A percentile compares a stretch with the other conserved stretches of the same genome.
Evolutionary conservation across 2,797 vertebrate genomes (phyloP).

Genomic region (Dicrostonyx torquatus): DNA sequence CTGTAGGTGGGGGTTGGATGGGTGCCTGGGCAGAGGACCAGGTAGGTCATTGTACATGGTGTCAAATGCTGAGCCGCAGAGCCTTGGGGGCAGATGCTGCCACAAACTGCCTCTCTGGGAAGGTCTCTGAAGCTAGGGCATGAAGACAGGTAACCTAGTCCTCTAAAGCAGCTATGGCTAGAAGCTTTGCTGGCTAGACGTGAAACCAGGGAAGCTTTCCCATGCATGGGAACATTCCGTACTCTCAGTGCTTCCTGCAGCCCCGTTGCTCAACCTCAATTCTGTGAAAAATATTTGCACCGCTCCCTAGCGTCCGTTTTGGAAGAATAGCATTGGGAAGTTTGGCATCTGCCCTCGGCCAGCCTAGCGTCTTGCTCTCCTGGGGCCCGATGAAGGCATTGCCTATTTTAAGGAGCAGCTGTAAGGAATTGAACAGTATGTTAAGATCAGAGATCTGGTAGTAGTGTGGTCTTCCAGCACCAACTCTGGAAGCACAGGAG

Average conservation of each 20-base stretch:
- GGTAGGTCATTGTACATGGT: conserved; percentile 5
- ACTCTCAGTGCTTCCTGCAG: conserved; percentile 70
- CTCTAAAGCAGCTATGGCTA: not conserved
- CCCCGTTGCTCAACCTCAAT: conserved; percentile 74
- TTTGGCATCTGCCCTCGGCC: conserved; percentile 61
- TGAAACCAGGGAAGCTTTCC: conserved; percentile 45
- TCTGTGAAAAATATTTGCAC: conserved; percentile 70
- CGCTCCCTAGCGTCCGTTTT: conserved; percentile 68
- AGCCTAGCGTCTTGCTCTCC: conserved; percentile 53
- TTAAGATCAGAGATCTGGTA: not conserved
- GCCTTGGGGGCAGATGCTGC: not conserved
- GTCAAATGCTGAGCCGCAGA: conserved; percentile 19
- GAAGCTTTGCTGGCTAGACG: conserved; percentile 58
- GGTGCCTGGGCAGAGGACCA: conserved; percentile 53
- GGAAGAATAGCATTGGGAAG: conserved; percentile 64
- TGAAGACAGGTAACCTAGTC: not conserved
- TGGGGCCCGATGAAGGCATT: conserved; percentile 44
- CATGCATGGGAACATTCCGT: conserved; percentile 71
- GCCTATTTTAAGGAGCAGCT: conserved; percentile 68
- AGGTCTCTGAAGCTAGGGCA: conserved; percentile 25
- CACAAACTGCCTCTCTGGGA: conserved; percentile 23
- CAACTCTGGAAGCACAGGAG: not conserved
- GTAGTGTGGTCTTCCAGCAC: not conserved
- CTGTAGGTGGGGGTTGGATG: not conserved
- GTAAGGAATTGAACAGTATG: not conserved